Evolutionary conservation across 1,140 invertebrate genomes (phyloP).

Genomic region (Arctopsyche grandis): DNA sequence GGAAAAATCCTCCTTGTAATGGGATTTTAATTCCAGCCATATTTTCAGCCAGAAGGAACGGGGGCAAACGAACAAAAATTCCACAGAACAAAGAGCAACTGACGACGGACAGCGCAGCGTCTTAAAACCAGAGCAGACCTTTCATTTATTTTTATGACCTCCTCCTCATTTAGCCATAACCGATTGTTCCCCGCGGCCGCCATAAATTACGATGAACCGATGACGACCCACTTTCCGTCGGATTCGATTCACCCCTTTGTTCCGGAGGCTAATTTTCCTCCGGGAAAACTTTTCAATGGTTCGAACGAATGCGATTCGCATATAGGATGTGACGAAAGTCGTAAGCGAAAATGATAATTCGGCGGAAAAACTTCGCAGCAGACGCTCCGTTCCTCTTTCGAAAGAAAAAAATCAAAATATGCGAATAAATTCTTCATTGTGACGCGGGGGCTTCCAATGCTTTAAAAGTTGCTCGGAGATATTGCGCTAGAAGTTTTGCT

Average conservation of each 20-base stretch:
- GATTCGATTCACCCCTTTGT: slow-evolving; percentile 4
- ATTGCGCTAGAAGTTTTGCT: not conserved
- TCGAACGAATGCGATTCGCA: not conserved
- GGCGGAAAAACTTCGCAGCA: slow-evolving; percentile 17
- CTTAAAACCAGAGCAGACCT: slow-evolving; percentile 41
- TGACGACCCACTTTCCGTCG: slow-evolving; percentile 4
- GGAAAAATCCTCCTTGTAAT: slow-evolving; percentile 44
- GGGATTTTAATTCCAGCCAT: slow-evolving; percentile 51
- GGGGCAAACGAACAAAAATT: not conserved
- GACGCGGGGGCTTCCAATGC: not conserved
- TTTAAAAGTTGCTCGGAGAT: not conserved
- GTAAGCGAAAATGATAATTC: slow-evolving; percentile 1
- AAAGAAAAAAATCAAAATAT: slow-evolving; percentile 13
- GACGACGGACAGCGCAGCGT: not conserved
- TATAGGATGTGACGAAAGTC: not conserved
- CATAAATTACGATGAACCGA: slow-evolving; percentile 50
- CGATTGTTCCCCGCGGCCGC: slow-evolving; percentile 30
- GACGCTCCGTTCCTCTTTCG: not conserved
- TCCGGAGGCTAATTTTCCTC: not conserved
- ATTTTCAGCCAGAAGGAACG: slow-evolving; percentile 33
- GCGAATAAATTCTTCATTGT: slow-evolving; percentile 8
- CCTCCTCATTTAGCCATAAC: slow-evolving; percentile 51
- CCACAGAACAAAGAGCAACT: not conserved
- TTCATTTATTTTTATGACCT: slow-evolving; percentile 53
- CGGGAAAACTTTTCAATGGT: not conserved